A percentile compares a stretch with the other conserved stretches of the same genome.
Evolutionary conservation across 1,140 invertebrate genomes (phyloP).

Genomic region (Yoshiicerus persimilis): DNA sequence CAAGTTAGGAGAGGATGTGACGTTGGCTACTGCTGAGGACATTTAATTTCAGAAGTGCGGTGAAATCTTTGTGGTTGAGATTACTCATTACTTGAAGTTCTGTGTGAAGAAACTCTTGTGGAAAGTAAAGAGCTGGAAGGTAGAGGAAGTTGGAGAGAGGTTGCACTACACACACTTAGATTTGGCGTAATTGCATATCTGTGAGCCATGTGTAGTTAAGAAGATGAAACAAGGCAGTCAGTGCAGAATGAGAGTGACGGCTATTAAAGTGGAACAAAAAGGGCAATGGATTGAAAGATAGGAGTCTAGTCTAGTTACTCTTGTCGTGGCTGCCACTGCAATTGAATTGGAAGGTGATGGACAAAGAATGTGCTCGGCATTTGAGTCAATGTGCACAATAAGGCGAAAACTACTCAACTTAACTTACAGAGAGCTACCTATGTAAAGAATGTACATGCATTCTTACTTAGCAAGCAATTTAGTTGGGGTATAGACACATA

Average conservation of each 20-base stretch:
- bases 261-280: constrained; percentile 6
- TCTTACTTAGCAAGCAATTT: not conserved
- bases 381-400: not conserved
- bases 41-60: not conserved
- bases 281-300: not conserved
- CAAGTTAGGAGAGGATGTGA: not conserved
- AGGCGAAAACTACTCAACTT: not conserved
- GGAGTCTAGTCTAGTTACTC: not conserved
- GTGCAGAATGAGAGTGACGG: not conserved
- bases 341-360: not conserved
- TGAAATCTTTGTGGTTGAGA: not conserved
- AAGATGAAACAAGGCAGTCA: not conserved
- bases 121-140: not conserved
- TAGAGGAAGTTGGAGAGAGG: not conserved
- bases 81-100: not conserved
- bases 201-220: not conserved
- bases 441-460: not conserved
- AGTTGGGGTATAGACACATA: not conserved
- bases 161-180: not conserved
- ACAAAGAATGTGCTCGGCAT: not conserved
- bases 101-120: not conserved
- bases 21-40: not conserved
- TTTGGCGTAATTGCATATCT: not conserved
- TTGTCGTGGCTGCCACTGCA: not conserved
- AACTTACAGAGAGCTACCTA: not conserved